phyloP scores from a whole-genome alignment of 2,888 invertebrate species.

The Trissonchulus latispiculum region DNA sequence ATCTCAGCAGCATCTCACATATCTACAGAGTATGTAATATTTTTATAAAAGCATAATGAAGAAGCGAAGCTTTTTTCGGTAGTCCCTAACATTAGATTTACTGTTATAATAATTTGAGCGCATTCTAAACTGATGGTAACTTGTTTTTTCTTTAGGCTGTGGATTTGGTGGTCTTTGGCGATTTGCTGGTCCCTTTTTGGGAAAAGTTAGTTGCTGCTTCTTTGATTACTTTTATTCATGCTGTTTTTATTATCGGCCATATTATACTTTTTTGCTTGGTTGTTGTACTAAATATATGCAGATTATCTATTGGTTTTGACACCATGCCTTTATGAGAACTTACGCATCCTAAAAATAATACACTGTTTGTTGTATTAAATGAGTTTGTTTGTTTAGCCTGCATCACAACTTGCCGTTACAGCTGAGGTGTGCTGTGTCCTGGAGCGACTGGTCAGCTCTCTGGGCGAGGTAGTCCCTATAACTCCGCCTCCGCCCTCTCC shows the following conservation, averaged over 20 bases:
- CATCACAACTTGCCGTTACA: constrained; percentile 28
- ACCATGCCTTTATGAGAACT: neutral
- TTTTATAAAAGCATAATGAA: too few species aligned
- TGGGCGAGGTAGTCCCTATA: constrained; percentile 23
- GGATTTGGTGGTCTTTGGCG: constrained; percentile 97
- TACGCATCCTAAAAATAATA: constrained; percentile 3
- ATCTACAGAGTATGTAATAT: constrained; percentile 70
- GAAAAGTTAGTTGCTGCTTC: constrained; percentile 61
- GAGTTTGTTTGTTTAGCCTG: constrained; percentile 24
- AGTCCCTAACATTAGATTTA: too few species aligned
- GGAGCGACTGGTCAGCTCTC: constrained; percentile 22
- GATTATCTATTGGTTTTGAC: neutral
- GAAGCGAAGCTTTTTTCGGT: too few species aligned
- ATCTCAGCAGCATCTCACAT: constrained; percentile 17
- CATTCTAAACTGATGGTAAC: too few species aligned
- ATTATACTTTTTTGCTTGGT: neutral
- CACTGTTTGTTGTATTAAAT: neutral
- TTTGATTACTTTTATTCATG: too few species aligned
- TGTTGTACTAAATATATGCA: neutral
- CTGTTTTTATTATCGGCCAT: too few species aligned
- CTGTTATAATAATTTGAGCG: too few species aligned
- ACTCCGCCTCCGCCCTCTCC: constrained; percentile 25
- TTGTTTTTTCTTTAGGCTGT: too few species aligned
- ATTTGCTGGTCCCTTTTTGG: constrained; percentile 84
- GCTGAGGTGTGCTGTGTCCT: constrained; percentile 23